Evolutionary conservation across 2,797 vertebrate species (phyloP).

Genomic region (Chrysocyon brachyurus): DNA sequence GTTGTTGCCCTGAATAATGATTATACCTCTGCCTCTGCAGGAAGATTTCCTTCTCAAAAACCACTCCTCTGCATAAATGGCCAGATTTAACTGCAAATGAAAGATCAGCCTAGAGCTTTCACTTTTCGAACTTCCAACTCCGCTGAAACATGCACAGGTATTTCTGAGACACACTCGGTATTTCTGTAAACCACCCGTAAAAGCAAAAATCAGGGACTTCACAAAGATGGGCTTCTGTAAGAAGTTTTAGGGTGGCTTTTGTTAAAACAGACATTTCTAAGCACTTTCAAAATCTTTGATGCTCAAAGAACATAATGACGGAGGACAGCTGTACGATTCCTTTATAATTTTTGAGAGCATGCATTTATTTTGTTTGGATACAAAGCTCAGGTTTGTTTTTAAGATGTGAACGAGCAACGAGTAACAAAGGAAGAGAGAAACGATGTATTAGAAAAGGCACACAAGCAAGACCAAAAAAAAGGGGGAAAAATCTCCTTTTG

Average conservation of each 20-base stretch:
- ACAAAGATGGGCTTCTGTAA: constrained; percentile 34
- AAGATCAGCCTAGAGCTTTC: constrained; percentile 13
- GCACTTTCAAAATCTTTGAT: constrained; percentile 6
- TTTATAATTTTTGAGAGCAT: constrained; percentile 4
- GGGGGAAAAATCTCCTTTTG: not conserved
- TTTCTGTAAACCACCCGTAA: constrained; percentile 60
- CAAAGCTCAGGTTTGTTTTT: constrained; percentile 53
- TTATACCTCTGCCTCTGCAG: constrained; percentile 4
- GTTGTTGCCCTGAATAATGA: not conserved
- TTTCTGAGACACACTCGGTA: constrained; percentile 33
- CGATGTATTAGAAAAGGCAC: not conserved
- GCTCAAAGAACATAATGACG: not conserved
- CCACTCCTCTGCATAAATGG: constrained; percentile 58
- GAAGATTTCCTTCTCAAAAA: not conserved
- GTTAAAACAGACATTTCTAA: constrained; percentile 11
- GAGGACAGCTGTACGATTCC: not conserved
- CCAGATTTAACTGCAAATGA: not conserved
- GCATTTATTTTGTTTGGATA: constrained; percentile 58
- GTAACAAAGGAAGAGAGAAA: constrained; percentile 30
- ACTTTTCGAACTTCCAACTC: constrained; percentile 33
- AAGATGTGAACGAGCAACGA: not conserved
- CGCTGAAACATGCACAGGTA: constrained; percentile 52
- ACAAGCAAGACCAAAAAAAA: not conserved
- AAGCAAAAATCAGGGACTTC: constrained; percentile 37
- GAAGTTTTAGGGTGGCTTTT: not conserved